Percentiles rank a stretch among this genome's conserved stretches.
Conservation (phyloP, 2,113 vertebrate genomes). For the Merops nubicus region DNA sequence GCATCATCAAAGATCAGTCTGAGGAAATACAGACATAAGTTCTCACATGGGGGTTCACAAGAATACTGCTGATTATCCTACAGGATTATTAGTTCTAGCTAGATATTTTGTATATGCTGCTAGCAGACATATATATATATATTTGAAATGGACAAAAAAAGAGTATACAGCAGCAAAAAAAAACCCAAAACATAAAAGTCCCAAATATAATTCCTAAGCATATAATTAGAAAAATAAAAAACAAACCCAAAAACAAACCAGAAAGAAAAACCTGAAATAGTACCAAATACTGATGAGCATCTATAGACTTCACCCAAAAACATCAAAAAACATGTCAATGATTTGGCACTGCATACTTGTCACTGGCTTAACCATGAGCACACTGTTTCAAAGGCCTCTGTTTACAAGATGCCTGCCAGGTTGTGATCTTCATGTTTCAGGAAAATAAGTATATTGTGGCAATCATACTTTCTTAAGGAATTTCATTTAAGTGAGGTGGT, state of each 20-base stretch:
- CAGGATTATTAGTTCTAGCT: neutral
- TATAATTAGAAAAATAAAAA: neutral
- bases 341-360: neutral
- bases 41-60: neutral
- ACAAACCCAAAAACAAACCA: too few species aligned
- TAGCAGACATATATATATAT: too few species aligned
- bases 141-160: neutral
- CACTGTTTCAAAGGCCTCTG: neutral
- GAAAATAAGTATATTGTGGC: neutral
- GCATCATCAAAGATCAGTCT: neutral
- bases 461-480: neutral
- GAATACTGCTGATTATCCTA: neutral
- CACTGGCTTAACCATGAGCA: neutral
- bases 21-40: neutral
- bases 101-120: neutral
- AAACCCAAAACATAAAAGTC: too few species aligned
- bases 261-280: neutral
- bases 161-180: too few species aligned
- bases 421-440: neutral
- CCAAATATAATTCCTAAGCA: neutral
- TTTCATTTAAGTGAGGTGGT: neutral
- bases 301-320: neutral
- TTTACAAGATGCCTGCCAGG: neutral
- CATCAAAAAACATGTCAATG: neutral
- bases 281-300: neutral